Conservation (phyloP, 2,113 vertebrate species). For the Ondatra zibethicus region DNA sequence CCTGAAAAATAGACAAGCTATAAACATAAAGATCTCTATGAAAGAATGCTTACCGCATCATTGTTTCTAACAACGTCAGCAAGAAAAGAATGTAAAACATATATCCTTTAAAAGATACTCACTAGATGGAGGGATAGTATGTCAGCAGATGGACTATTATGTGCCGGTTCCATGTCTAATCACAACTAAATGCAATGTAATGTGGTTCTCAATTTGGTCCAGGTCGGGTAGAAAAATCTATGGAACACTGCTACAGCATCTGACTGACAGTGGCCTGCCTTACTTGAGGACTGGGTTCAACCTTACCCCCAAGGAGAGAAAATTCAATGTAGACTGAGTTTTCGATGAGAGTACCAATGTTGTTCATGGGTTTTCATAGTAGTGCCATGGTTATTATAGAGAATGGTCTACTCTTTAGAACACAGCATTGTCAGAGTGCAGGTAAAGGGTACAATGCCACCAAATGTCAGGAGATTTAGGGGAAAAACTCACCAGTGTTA, state of each 20-base stretch:
- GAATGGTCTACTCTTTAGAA: not conserved
- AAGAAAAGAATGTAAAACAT: not conserved
- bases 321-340: not conserved
- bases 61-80: not conserved
- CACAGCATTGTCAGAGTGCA: not conserved
- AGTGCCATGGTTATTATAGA: not conserved
- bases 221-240: not conserved
- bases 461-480: not conserved
- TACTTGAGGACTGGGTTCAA: not conserved
- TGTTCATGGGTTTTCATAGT: not conserved
- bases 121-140: slow-evolving; percentile 23
- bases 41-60: not conserved
- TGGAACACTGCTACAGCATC: not conserved
- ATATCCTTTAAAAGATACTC: not conserved
- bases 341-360: not conserved
- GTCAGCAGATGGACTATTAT: not conserved
- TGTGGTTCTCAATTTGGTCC: not conserved
- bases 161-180: not conserved
- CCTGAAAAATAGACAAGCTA: not conserved
- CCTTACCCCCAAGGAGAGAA: not conserved
- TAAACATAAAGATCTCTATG: not conserved
- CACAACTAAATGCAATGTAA: not conserved
- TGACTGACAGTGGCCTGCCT: not conserved
- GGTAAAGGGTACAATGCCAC: not conserved
- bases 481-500: not conserved